Evolutionary conservation across 2,888 invertebrate genomes (phyloP).

Genomic region (Lycocerus yunnanus): DNA sequence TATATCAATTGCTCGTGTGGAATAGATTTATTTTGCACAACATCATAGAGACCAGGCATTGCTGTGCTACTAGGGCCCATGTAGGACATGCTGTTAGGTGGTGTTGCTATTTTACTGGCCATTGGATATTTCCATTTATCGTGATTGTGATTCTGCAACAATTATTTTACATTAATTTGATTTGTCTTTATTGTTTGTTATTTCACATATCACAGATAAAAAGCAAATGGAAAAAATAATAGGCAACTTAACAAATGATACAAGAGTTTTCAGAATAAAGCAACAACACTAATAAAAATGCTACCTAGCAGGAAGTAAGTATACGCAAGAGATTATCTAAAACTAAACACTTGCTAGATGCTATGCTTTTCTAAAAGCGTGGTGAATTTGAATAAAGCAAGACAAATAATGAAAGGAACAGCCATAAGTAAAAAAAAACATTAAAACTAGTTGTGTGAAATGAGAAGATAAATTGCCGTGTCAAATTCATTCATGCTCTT

Average conservation of each 20-base stretch:
- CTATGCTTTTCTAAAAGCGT: neutral
- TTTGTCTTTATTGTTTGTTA: neutral
- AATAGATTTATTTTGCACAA: constrained; percentile 61
- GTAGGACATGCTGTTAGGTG: constrained; percentile 55
- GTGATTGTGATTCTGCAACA: constrained; percentile 75
- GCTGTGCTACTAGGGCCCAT: constrained; percentile 60
- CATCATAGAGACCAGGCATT: constrained; percentile 60
- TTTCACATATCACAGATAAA: neutral
- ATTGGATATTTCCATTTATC: constrained; percentile 86
- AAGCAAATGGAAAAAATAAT: neutral
- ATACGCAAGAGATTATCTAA: neutral
- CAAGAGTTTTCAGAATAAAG: neutral
- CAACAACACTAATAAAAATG: neutral
- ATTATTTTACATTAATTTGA: neutral
- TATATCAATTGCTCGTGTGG: constrained; percentile 65
- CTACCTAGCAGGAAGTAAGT: neutral
- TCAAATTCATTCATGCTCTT: neutral
- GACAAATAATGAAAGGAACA: neutral
- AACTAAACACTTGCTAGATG: neutral
- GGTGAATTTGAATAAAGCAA: neutral
- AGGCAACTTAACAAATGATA: neutral
- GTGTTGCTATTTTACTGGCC: constrained; percentile 60
- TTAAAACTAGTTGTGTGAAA: neutral
- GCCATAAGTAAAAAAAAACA: neutral
- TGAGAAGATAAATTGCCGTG: neutral